Base-by-base conservation (phyloP, 2,888 invertebrate genomes). In the Ophion costatus region DNA sequence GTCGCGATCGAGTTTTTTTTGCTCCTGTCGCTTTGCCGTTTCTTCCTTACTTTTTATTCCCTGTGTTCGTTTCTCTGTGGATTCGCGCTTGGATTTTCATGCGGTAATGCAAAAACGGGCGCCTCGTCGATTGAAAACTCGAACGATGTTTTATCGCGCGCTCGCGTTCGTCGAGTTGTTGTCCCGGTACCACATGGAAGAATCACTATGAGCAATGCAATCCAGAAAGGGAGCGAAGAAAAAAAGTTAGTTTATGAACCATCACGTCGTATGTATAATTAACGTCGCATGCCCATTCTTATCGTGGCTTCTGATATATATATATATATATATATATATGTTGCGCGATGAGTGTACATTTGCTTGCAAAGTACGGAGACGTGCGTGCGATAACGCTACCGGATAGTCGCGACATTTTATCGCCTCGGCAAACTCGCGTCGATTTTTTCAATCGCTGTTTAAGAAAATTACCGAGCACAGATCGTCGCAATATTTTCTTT, bases 341-440 rank as follows among this genome's bases (percentile, higher is more conserved):
- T 38, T 33, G 69, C 51, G 57, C 22, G 33, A 66, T 24, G n/a
- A 66, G 51, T 51, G 57, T 17, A 20, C 33, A 22, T 69, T 69
- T 45, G 42, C 67, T 69, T 24, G 42, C 45, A 42, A 69, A 24
- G 51, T 20, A 69, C 0, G 24, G 78, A 56, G 51, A 64, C 33
- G 61, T 51, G 61, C 69, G 59, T n/a, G 29, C 70, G 45, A 29
- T 22, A 59, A 64, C 7, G 38, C 38, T 38, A 33, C 66, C 63
- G 22, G 64, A 75, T 51, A 64, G 51, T 66, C 64, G 51, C 45
- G 69, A 42, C 24, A 69, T 22, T 45, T 38, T 38, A 38, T 38
- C 38, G 38, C 38, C 38, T 38, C 38, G 0, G 38, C 38, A 38
- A 38, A 38, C 38, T 38, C 38, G 38, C 38, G 38, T 38, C 9